Evolutionary conservation across 2,888 invertebrate species (phyloP).

Genomic region (Drosophila mayaguana): DNA sequence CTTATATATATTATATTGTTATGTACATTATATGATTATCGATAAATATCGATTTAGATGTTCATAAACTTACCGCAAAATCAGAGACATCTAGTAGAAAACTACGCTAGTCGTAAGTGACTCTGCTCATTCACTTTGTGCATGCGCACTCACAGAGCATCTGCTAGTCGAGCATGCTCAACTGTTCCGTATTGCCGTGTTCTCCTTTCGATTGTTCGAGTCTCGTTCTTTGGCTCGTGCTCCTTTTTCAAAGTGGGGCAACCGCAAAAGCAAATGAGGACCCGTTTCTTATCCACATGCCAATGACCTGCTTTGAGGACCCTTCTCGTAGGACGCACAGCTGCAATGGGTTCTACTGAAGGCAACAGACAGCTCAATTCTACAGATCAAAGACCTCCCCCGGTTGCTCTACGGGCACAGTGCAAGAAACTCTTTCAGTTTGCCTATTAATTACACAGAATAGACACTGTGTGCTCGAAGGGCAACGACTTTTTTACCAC

Average conservation of each 20-base stretch:
- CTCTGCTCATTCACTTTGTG: not conserved
- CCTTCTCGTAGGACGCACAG: conserved; percentile 44
- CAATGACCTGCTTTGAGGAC: conserved; percentile 66
- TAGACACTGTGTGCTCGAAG: not conserved
- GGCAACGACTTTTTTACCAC: not conserved
- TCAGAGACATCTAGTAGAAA: no score
- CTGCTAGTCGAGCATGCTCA: not conserved
- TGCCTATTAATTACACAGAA: conserved; percentile 35
- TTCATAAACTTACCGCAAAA: not conserved
- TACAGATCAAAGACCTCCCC: not conserved
- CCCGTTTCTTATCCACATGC: conserved; percentile 59
- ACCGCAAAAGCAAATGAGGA: conserved; percentile 65
- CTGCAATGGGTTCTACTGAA: conserved; percentile 28
- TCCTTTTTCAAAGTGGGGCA: conserved; percentile 47
- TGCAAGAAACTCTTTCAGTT: conserved; percentile 42
- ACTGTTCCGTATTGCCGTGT: not conserved
- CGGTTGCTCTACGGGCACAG: not conserved
- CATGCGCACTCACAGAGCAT: not conserved
- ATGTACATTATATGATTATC: no score
- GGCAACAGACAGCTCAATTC: conserved; percentile 14
- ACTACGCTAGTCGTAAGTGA: no score
- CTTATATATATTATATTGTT: no score
- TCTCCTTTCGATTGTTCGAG: conserved; percentile 1
- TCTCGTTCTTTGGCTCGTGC: conserved; percentile 49
- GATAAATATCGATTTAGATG: not conserved